Evolutionary conservation across 2,113 vertebrate species (phyloP).

Genomic region (Craseonycteris thonglongyai): DNA sequence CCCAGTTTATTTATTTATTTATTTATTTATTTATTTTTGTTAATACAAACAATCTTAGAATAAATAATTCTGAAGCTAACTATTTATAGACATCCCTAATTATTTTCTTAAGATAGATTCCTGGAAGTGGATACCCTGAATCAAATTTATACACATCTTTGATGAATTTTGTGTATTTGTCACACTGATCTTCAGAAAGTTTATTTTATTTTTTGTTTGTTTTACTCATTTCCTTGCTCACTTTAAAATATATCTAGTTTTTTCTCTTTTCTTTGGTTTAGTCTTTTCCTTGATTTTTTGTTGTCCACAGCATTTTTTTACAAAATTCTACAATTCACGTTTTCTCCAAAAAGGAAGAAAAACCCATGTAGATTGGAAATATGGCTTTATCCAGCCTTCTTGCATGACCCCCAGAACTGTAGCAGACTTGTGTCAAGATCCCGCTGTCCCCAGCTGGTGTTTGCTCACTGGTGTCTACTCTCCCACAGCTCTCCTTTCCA

Average conservation of each 20-base stretch:
- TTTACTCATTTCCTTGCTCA: not conserved
- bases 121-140: not conserved
- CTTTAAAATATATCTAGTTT: not conserved
- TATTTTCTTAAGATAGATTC: conserved; percentile 22
- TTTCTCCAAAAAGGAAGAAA: not conserved
- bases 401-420: not conserved
- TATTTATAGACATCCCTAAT: not conserved
- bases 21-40: not conserved
- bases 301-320: not conserved
- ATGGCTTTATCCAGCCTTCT: not conserved
- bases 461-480: conserved; percentile 7
- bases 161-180: not conserved
- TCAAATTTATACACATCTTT: not conserved
- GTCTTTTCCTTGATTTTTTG: not conserved
- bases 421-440: not conserved
- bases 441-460: conserved; percentile 28
- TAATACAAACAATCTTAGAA: not conserved
- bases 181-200: not conserved
- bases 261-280: not conserved
- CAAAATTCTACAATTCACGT: not conserved
- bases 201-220: not conserved
- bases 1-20: too few relatives aligned
- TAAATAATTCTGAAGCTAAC: conserved; percentile 24
- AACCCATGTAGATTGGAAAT: not conserved
- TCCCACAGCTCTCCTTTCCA: conserved; percentile 47